Evolutionary conservation across 2,888 invertebrate genomes (phyloP), one percentile per base, ranked within the genome.

Genomic region (Drosophila helvetica): DNA sequence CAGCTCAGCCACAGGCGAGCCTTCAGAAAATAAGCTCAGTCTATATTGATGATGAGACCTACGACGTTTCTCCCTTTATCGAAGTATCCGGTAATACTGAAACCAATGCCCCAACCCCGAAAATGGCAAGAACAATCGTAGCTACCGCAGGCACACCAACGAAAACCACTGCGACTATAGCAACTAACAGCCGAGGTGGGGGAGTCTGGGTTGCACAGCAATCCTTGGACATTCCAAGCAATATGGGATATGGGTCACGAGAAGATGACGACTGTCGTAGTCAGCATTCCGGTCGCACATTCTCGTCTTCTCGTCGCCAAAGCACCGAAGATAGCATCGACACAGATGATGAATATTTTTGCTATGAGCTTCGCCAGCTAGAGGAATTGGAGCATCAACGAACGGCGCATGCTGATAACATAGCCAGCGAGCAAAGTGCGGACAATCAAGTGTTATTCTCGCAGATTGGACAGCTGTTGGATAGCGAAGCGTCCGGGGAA

Each of bases 251-350:
- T 73, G 74, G 76, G 17, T 77, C 72, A 74, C 94, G 94, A 58
- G 96, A 95, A 68, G 96, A 97, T 77, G 97, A 97, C 70, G 97
- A 97, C 86, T 96, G 95, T 80, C 93, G 95, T 80, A 97, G 97
- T 90, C 97, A 96, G 3, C 96, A 97, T 92, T 97, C 97, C 0
- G 96, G 96, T 93, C 94, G 97, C 79, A 97, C 97, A 84, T 95
- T 96, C 0, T 97, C 97, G 0, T 97, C 97, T 2, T 97, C 97
- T 0, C 93, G 97, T 77, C 93, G 97, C 56, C 97, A 98, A 92
- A 97, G 97, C 88, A 97, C 97, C 0, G 98, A 98, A 92, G 97
- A 97, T 83, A 97, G 97, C 85, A 97, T 98, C 64, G 98, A 98
- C 90, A 97, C 96, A 27, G 98, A 98, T 92, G 98, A 98, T 89